A percentile compares a stretch with the other conserved stretches of the same genome.
Evolutionary conservation across 1,140 invertebrate species (phyloP).

Genomic region (Drosophila insularis): DNA sequence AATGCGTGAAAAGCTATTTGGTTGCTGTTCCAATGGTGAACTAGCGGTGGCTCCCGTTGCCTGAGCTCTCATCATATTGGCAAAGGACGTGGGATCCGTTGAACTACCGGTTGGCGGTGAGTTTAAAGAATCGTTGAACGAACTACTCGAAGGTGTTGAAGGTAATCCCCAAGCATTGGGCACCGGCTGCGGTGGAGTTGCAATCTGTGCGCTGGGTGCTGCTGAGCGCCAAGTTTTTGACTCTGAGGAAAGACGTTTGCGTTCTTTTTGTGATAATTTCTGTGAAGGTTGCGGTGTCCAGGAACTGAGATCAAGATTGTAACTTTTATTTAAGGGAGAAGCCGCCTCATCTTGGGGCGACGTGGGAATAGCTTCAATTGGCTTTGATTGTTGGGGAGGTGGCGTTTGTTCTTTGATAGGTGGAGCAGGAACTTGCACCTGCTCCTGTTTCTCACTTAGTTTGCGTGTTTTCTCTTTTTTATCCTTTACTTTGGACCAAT

Average conservation of each 20-base stretch:
- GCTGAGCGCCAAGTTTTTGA: constrained; percentile 55
- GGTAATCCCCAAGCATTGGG: constrained; percentile 75
- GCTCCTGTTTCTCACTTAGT: constrained; percentile 69
- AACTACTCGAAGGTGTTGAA: constrained; percentile 3
- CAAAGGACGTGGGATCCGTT: constrained; percentile 70
- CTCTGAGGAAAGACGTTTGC: constrained; percentile 82
- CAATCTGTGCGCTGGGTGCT: not conserved
- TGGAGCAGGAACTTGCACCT: constrained; percentile 45
- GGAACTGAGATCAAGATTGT: constrained; percentile 71
- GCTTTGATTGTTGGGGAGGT: constrained; percentile 14
- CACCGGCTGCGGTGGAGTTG: constrained; percentile 42
- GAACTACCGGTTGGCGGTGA: constrained; percentile 57
- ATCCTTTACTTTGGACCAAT: constrained; percentile 75
- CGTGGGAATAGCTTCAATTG: constrained; percentile 8
- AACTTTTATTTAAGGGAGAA: constrained; percentile 55
- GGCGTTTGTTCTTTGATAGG: constrained; percentile 45
- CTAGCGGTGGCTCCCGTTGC: constrained; percentile 8
- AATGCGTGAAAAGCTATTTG: constrained; percentile 83
- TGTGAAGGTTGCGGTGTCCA: constrained; percentile 68
- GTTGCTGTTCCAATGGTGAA: not conserved
- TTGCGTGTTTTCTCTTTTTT: constrained; percentile 76
- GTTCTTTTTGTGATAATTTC: constrained; percentile 85
- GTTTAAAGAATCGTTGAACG: constrained; percentile 34
- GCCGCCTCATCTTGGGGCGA: constrained; percentile 32
- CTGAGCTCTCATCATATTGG: constrained; percentile 69